A percentile compares a stretch with the other conserved stretches of the same genome.
These are phyloP conservation scores for Drosophila ananassae DNA, from an alignment of 1,140 invertebrate species.

Conservation along the genomic window DNA sequence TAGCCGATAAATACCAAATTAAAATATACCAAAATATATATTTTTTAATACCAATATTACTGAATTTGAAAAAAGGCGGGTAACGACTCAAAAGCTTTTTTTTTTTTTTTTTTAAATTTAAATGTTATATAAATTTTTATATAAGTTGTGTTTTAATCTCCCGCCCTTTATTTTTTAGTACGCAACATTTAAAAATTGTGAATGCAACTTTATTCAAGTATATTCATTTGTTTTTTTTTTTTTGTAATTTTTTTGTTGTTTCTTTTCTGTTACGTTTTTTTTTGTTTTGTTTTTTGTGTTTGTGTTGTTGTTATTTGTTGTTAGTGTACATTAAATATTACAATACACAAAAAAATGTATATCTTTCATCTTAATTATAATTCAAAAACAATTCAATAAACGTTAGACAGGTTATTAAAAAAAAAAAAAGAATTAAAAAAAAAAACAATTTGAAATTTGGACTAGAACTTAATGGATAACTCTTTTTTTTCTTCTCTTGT, in stretches of 20 bases:
- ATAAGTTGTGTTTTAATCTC: not conserved
- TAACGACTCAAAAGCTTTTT: too few relatives aligned
- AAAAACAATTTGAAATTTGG: constrained; percentile 82
- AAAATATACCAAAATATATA: too few relatives aligned
- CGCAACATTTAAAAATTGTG: constrained; percentile 71
- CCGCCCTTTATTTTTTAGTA: not conserved
- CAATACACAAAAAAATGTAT: constrained; percentile 72
- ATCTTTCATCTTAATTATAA: constrained; percentile 63
- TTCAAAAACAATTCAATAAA: constrained; percentile 70
- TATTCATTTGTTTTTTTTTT: constrained; percentile 60
- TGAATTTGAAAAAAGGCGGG: too few relatives aligned
- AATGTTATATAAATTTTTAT: not conserved
- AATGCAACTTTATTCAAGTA: constrained; percentile 83
- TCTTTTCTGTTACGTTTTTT: constrained; percentile 40
- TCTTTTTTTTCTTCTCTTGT: constrained; percentile 17
- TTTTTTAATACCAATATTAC: too few relatives aligned
- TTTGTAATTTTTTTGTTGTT: constrained; percentile 51
- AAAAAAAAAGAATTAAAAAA: too few relatives aligned
- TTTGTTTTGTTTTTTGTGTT: constrained; percentile 52
- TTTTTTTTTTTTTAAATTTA: not conserved
- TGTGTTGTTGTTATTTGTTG: constrained; percentile 42
- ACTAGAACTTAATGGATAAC: constrained; percentile 80
- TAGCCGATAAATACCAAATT: not conserved
- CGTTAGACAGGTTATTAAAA: constrained; percentile 23
- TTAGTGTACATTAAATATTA: constrained; percentile 72